Evolutionary conservation across 1,140 invertebrate genomes (phyloP).

Genomic region (Scaptomyza graminum): DNA sequence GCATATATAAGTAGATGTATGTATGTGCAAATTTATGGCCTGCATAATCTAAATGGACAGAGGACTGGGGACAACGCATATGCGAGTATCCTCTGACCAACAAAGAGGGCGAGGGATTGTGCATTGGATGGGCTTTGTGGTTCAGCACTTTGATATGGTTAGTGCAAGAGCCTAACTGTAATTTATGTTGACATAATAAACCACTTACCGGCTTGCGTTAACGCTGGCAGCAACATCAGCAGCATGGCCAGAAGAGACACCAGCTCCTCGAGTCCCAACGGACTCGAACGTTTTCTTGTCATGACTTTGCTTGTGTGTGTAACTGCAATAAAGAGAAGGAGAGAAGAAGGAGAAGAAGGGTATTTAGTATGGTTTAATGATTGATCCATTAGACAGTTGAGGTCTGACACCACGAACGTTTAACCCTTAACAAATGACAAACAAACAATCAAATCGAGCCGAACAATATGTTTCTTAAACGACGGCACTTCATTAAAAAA

Average conservation of each 20-base stretch:
- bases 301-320: slow-evolving; percentile 69
- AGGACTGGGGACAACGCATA: slow-evolving; percentile 5
- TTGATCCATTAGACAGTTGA: slow-evolving; percentile 41
- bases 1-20: slow-evolving; percentile 7
- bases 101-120: too few relatives aligned
- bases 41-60: slow-evolving; percentile 22
- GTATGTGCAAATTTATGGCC: slow-evolving; percentile 33
- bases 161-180: slow-evolving; percentile 53
- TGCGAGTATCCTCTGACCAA: slow-evolving; percentile 24
- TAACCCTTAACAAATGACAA: slow-evolving; percentile 67
- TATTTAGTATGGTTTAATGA: slow-evolving; percentile 28
- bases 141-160: slow-evolving; percentile 26
- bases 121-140: neutral
- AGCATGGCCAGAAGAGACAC: slow-evolving; percentile 70
- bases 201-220: slow-evolving; percentile 83
- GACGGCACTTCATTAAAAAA: slow-evolving; percentile 82
- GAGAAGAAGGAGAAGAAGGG: neutral
- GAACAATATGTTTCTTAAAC: slow-evolving; percentile 79
- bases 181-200: slow-evolving; percentile 82
- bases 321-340: slow-evolving; percentile 58
- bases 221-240: slow-evolving; percentile 63
- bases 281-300: slow-evolving; percentile 84
- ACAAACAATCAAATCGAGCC: slow-evolving; percentile 75
- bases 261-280: slow-evolving; percentile 82
- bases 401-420: slow-evolving; percentile 45